A percentile compares a stretch with the other conserved stretches of the same genome.
Evolutionary conservation across 2,113 vertebrate genomes (phyloP).

Genomic region (Dasyprocta punctata): DNA sequence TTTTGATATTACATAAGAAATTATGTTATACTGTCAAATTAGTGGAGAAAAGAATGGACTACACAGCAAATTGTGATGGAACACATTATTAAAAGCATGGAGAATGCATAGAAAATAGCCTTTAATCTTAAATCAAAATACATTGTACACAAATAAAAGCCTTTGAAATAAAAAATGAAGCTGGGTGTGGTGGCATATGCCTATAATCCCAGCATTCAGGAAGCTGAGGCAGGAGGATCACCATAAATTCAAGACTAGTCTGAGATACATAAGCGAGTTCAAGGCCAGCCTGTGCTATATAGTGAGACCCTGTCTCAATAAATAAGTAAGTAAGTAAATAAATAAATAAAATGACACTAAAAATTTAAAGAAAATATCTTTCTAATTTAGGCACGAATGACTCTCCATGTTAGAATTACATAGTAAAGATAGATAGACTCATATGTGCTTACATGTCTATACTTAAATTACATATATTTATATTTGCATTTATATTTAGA

Average conservation of each 20-base stretch:
- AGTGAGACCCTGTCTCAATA: no score
- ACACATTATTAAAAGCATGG: background rate
- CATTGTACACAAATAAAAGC: background rate
- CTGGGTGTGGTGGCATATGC: background rate
- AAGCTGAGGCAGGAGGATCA: background rate
- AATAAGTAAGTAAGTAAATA: no score
- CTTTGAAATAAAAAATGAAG: slow-evolving; percentile 21
- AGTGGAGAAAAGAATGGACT: background rate
- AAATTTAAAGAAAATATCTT: background rate
- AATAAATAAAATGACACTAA: background rate
- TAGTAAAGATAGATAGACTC: background rate
- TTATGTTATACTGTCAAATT: background rate
- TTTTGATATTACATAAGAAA: slow-evolving; percentile 21
- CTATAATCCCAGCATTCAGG: background rate
- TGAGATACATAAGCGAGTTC: no score
- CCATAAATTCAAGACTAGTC: background rate
- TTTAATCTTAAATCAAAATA: slow-evolving; percentile 22
- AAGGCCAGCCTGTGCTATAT: background rate
- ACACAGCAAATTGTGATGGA: background rate
- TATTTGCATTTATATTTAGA: background rate
- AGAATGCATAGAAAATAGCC: background rate
- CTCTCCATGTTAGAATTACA: background rate
- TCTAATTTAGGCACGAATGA: background rate
- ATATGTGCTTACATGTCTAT: background rate
- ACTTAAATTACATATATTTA: background rate